Conservation (phyloP, 2,888 invertebrate genomes). For the Stegophylla sp. region DNA sequence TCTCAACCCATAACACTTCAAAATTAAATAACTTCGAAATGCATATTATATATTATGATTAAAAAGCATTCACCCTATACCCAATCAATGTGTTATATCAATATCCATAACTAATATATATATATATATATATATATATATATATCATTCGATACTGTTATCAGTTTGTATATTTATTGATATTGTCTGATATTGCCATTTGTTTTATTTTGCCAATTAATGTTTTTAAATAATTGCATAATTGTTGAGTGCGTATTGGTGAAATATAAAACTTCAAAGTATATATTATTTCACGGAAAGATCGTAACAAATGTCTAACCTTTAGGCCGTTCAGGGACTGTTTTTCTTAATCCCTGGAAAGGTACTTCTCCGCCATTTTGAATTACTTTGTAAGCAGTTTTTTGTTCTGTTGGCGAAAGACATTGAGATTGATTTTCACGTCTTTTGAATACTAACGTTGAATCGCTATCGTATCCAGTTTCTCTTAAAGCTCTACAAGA, state of each 20-base stretch:
- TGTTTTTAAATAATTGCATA: background rate
- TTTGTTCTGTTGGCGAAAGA: constrained; percentile 82
- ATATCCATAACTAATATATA: too few species aligned
- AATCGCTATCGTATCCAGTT: constrained; percentile 86
- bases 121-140: too few species aligned
- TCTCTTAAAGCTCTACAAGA: constrained; percentile 49
- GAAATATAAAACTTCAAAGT: background rate
- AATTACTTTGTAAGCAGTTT: constrained; percentile 83
- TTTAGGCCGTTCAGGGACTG: constrained; percentile 83
- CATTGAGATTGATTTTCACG: constrained; percentile 68
- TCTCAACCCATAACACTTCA: too few species aligned
- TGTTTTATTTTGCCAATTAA: too few species aligned
- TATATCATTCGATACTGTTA: too few species aligned
- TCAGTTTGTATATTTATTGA: too few species aligned
- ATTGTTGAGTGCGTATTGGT: constrained; percentile 15
- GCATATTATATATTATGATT: too few species aligned
- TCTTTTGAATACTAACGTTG: constrained; percentile 83
- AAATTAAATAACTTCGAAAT: too few species aligned
- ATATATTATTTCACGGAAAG: background rate
- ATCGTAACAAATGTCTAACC: constrained; percentile 67
- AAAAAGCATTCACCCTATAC: too few species aligned
- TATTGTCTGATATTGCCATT: too few species aligned
- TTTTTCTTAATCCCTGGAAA: constrained; percentile 86
- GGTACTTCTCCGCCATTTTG: constrained; percentile 96
- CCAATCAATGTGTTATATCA: too few species aligned